Percentiles rank a stretch among this genome's conserved stretches.
These are phyloP conservation scores for Charaxes varanes DNA, from an alignment of 1,140 invertebrate genomes.

Conservation along the genomic window DNA sequence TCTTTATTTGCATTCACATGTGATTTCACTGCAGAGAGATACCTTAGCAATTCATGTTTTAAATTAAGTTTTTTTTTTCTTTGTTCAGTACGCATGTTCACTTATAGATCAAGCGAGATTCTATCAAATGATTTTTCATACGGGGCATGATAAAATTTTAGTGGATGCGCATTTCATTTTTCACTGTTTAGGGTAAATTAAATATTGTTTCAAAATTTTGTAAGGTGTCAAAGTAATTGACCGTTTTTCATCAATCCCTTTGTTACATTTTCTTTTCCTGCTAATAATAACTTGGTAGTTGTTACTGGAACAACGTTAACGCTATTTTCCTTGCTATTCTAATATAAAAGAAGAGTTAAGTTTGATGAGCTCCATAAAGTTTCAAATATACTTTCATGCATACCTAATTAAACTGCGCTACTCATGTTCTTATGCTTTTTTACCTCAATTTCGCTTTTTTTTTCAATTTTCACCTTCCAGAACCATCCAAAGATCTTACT, in stretches of 20 bases:
- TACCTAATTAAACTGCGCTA: slow-evolving; percentile 14
- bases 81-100: slow-evolving; percentile 46
- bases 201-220: too few species aligned
- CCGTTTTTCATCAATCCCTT: too few species aligned
- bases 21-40: slow-evolving; percentile 72
- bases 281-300: too few species aligned
- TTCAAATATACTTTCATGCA: slow-evolving; percentile 7
- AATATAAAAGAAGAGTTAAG: too few species aligned
- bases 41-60: slow-evolving; percentile 63
- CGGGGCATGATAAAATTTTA: slow-evolving; percentile 22
- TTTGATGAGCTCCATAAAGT: too few species aligned
- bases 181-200: too few species aligned
- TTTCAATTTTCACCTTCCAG: slow-evolving; percentile 64
- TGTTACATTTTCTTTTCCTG: too few species aligned
- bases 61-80: slow-evolving; percentile 22
- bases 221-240: neutral
- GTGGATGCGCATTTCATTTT: slow-evolving; percentile 71
- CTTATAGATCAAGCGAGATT: slow-evolving; percentile 28
- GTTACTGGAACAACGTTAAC: too few species aligned
- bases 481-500: slow-evolving; percentile 38
- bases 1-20: slow-evolving; percentile 70
- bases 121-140: slow-evolving; percentile 5
- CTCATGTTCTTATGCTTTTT: slow-evolving; percentile 35
- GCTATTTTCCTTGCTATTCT: too few species aligned
- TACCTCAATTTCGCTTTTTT: slow-evolving; percentile 57